Percentiles rank a stretch among this genome's conserved stretches.
phyloP scores from a whole-genome alignment of 2,797 vertebrate genomes.

The Synaphobranchus kaupii region DNA sequence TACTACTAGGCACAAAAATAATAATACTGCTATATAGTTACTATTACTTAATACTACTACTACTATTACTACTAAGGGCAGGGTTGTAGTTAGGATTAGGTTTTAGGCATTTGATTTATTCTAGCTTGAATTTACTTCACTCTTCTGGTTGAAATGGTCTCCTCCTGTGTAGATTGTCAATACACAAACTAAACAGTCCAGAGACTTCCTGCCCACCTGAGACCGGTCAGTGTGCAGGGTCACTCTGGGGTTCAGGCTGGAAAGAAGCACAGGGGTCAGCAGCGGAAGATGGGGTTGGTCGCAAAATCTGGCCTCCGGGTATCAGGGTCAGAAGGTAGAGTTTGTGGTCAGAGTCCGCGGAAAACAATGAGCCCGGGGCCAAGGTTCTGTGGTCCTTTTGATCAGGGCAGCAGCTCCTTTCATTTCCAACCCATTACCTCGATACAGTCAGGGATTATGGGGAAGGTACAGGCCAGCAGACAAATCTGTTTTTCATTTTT shows the following conservation, averaged over 20 bases:
- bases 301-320: conserved; percentile 51
- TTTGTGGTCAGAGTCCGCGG: background rate
- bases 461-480: conserved; percentile 71
- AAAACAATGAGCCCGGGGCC: conserved; percentile 45
- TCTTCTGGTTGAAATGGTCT: background rate
- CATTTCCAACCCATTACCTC: conserved; percentile 77
- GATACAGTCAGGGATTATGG: conserved; percentile 74
- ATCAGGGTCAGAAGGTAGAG: background rate
- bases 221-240: background rate
- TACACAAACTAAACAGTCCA: background rate
- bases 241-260: background rate
- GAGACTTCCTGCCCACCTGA: background rate
- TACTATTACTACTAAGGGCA: background rate
- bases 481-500: conserved; percentile 79
- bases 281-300: background rate
- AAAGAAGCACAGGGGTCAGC: background rate
- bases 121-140: background rate
- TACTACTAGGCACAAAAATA: background rate
- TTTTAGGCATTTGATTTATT: background rate
- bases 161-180: background rate
- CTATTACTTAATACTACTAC: too few relatives aligned
- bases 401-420: conserved; percentile 65
- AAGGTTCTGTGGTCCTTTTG: conserved; percentile 59
- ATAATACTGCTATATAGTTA: background rate
- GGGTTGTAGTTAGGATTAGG: background rate